These are phyloP conservation scores for Caenorhabditis elegans DNA, from an alignment of 1,140 invertebrate genomes.

Conservation along the genomic window WBcel235 BX284605.5:11270001-11270500, in stretches of 20 bases:
- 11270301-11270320: neutral
- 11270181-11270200: neutral
- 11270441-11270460: no score
- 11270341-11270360: no score
- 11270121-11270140: no score
- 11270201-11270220: neutral
- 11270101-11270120: no score
- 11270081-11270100: neutral
- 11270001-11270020: neutral
- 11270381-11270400: no score
- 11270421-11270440: no score
- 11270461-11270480: no score
- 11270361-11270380: no score
- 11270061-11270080: neutral
- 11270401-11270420: no score
- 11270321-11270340: neutral
- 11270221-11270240: neutral
- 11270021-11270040: neutral
- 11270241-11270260: neutral
- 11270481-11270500: no score
- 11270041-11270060: neutral
- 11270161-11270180: neutral
- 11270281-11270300: neutral
- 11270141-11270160: neutral
- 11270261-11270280: neutral